Evolutionary conservation across 2,113 vertebrate species (phyloP).

Genomic region (Protobothrops flavoviridis): DNA sequence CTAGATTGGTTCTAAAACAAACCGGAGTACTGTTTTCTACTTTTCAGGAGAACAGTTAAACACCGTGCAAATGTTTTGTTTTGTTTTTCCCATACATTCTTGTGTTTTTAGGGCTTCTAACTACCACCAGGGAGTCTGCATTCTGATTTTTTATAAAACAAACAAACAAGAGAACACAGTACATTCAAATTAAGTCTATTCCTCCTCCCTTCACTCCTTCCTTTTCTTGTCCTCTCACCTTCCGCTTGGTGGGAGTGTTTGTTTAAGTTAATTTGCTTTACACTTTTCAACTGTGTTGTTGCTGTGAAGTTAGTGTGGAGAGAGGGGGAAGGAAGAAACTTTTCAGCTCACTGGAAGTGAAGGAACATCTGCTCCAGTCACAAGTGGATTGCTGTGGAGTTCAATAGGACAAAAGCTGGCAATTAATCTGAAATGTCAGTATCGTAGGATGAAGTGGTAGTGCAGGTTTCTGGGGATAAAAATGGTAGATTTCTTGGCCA

Average conservation of each 20-base stretch:
- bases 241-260: neutral
- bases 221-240: neutral
- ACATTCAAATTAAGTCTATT: neutral
- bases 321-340: slow-evolving; percentile 1
- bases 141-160: neutral
- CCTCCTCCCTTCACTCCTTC: neutral
- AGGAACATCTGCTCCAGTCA: slow-evolving; percentile 49
- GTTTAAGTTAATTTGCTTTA: neutral
- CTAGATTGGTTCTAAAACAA: neutral
- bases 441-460: slow-evolving; percentile 13
- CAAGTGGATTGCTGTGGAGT: slow-evolving; percentile 36
- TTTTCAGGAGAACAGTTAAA: neutral
- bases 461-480: slow-evolving; percentile 31
- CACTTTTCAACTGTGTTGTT: neutral
- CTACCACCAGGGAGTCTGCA: neutral
- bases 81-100: neutral
- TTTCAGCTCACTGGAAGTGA: slow-evolving; percentile 32
- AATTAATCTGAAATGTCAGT: slow-evolving; percentile 57
- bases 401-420: slow-evolving; percentile 31
- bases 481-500: slow-evolving; percentile 17
- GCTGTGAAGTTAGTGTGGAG: slow-evolving; percentile 23
- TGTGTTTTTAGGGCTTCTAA: neutral
- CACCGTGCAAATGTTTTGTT: neutral
- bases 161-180: neutral
- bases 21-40: neutral